phyloP scores from a whole-genome alignment of 1,140 invertebrate species.

The Drosophila rufa region DNA sequence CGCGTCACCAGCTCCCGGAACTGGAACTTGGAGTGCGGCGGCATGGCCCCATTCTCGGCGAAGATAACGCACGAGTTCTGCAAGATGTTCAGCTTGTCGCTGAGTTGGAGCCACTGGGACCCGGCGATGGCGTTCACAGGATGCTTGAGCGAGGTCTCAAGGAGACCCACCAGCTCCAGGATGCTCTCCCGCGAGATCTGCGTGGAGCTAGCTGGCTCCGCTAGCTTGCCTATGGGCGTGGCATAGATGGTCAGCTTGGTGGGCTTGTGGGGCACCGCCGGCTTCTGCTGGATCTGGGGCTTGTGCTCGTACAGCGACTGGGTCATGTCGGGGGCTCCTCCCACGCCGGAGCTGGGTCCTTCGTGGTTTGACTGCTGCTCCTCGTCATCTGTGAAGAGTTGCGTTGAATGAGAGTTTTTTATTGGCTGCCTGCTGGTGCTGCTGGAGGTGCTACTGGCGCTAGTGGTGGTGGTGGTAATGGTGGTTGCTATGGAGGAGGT shows the following conservation, averaged over 20 bases:
- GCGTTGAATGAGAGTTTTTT: conserved; percentile 83
- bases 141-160: conserved; percentile 89
- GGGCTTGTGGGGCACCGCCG: conserved; percentile 87
- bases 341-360: conserved; percentile 3
- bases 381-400: conserved; percentile 83
- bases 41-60: conserved; percentile 89
- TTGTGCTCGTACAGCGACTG: conserved; percentile 70
- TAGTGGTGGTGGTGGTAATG: conserved; percentile 33
- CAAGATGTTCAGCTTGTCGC: conserved; percentile 92
- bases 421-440: conserved; percentile 56
- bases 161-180: conserved; percentile 89
- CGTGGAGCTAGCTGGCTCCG: conserved; percentile 69
- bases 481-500: conserved; percentile 37
- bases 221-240: conserved; percentile 86
- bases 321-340: conserved; percentile 64
- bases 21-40: conserved; percentile 95
- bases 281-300: conserved; percentile 76
- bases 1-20: conserved; percentile 93
- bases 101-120: conserved; percentile 92
- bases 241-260: conserved; percentile 87
- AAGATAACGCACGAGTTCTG: conserved; percentile 91
- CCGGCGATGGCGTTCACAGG: conserved; percentile 87
- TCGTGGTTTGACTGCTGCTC: conserved; percentile 17
- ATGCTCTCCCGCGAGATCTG: conserved; percentile 88
- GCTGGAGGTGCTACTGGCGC: conserved; percentile 33